These are phyloP conservation scores for Ernsta delagoae DNA, from an alignment of 2,888 invertebrate genomes.

Conservation along the genomic window DNA sequence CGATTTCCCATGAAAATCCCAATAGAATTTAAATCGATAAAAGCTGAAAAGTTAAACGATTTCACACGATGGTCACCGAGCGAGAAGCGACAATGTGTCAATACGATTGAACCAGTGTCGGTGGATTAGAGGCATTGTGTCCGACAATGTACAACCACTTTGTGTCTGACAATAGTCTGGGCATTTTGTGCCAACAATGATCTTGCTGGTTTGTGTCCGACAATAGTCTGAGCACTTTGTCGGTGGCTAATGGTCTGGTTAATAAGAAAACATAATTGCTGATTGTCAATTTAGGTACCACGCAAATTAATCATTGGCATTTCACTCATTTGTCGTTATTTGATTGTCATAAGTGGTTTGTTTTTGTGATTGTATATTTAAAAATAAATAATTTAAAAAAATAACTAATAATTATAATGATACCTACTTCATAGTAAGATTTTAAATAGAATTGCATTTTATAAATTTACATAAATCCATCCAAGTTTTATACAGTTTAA, in stretches of 20 bases:
- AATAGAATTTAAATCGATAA: slow-evolving; percentile 12
- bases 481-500: too few species aligned
- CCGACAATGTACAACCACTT: slow-evolving; percentile 20
- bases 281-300: slow-evolving; percentile 5
- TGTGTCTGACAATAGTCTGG: slow-evolving; percentile 4
- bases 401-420: too few species aligned
- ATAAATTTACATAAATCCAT: too few species aligned
- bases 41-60: slow-evolving; percentile 30
- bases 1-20: slow-evolving; percentile 24
- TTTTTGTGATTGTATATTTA: too few species aligned
- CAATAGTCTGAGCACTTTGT: slow-evolving; percentile 21
- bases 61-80: slow-evolving; percentile 38
- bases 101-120: slow-evolving; percentile 10
- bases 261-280: slow-evolving; percentile 29
- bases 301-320: not conserved
- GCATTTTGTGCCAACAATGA: slow-evolving; percentile 18
- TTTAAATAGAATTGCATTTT: too few species aligned
- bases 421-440: too few species aligned
- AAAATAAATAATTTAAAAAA: too few species aligned
- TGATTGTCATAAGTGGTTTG: too few species aligned
- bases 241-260: slow-evolving; percentile 32
- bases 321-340: not conserved
- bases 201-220: slow-evolving; percentile 3
- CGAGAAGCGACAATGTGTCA: slow-evolving; percentile 10
- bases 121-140: slow-evolving; percentile 38